These are phyloP conservation scores for Indicator maculatus DNA, from an alignment of 2,113 vertebrate species.

Conservation along the genomic window DNA sequence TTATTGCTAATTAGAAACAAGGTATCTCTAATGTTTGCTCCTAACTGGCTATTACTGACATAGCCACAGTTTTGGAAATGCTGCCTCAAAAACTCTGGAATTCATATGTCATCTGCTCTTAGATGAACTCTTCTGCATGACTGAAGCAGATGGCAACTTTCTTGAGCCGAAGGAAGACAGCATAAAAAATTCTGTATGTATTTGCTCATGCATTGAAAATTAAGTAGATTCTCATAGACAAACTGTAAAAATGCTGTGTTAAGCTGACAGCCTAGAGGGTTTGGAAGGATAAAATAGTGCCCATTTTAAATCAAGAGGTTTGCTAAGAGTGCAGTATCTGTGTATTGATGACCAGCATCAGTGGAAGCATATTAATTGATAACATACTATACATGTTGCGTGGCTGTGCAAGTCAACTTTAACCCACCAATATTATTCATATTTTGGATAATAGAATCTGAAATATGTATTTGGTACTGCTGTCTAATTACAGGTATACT, in stretches of 20 bases:
- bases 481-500: neutral
- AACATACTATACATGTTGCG: neutral
- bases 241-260: conserved; percentile 6
- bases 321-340: neutral
- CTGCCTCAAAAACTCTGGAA: neutral
- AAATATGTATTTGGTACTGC: neutral
- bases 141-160: conserved; percentile 38
- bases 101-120: neutral
- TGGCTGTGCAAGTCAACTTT: conserved; percentile 10
- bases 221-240: neutral
- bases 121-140: neutral
- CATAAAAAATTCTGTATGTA: neutral
- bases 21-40: neutral
- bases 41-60: neutral
- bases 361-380: neutral
- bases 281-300: neutral
- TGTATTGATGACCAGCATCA: neutral
- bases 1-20: neutral
- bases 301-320: neutral
- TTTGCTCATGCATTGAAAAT: conserved; percentile 25
- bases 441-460: neutral
- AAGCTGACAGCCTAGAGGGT: conserved; percentile 11
- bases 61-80: neutral
- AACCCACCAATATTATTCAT: neutral
- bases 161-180: conserved; percentile 38